These are phyloP conservation scores for Heteromurus nitidus DNA, from an alignment of 2,888 invertebrate genomes.

Conservation along the genomic window DNA sequence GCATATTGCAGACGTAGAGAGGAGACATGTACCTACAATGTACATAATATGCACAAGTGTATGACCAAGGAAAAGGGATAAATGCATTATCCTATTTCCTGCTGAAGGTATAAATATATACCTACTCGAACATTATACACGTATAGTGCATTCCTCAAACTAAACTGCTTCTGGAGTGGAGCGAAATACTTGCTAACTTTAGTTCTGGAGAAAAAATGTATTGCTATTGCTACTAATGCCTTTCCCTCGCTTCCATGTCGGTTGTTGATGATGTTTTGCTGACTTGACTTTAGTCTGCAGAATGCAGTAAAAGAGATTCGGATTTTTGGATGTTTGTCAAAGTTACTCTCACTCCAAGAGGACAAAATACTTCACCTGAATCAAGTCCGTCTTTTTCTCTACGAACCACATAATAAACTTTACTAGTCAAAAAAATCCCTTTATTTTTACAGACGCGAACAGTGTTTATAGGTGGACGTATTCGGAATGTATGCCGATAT, in stretches of 20 bases:
- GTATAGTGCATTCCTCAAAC: constrained; percentile 9
- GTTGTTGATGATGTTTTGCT: constrained; percentile 6
- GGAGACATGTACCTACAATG: too few relatives aligned
- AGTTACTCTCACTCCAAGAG: too few relatives aligned
- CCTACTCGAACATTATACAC: constrained; percentile 12
- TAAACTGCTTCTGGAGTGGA: too few relatives aligned
- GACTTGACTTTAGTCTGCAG: background rate
- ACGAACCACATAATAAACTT: too few relatives aligned
- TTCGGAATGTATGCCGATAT: too few relatives aligned
- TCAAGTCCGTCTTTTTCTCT: constrained; percentile 3
- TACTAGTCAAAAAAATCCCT: too few relatives aligned
- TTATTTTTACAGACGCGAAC: too few relatives aligned
- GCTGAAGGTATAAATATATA: too few relatives aligned
- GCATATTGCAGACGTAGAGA: background rate
- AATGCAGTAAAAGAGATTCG: background rate
- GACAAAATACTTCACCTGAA: constrained; percentile 6
- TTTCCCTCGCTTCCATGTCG: background rate
- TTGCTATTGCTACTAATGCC: constrained; percentile 14
- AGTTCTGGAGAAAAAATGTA: constrained; percentile 16
- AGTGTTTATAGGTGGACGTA: too few relatives aligned
- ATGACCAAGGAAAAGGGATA: background rate
- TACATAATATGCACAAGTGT: too few relatives aligned
- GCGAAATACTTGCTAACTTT: too few relatives aligned
- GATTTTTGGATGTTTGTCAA: constrained; percentile 19
- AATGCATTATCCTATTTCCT: too few relatives aligned